A percentile compares a stretch with the other conserved stretches of the same genome.
Conservation (phyloP, 2,888 invertebrate species). For the Acleris laterana region DNA sequence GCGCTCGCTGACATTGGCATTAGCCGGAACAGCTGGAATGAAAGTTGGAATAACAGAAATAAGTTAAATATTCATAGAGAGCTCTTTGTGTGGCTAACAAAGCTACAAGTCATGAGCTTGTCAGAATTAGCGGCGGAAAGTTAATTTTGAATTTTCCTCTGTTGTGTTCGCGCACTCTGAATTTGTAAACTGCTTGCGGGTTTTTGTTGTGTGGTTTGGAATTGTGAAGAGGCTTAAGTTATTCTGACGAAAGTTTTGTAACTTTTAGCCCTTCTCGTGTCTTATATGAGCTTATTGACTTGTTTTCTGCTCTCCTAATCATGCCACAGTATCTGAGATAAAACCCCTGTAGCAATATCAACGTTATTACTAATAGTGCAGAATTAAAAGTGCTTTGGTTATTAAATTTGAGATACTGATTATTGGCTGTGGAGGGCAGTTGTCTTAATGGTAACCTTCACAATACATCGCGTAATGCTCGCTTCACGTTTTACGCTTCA, state of each 20-base stretch:
- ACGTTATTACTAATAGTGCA: too few relatives aligned
- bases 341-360: too few relatives aligned
- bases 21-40: constrained; percentile 43
- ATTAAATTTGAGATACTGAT: too few relatives aligned
- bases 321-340: too few relatives aligned
- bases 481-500: too few relatives aligned
- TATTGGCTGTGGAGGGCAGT: too few relatives aligned
- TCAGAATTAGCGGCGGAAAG: constrained; percentile 22
- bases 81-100: constrained; percentile 41
- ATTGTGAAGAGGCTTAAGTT: neutral
- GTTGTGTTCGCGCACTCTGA: constrained; percentile 7
- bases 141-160: constrained; percentile 25
- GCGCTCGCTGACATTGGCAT: constrained; percentile 52
- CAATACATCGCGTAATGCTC: too few relatives aligned
- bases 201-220: constrained; percentile 3
- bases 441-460: too few relatives aligned
- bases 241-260: neutral
- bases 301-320: too few relatives aligned
- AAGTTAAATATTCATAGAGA: constrained; percentile 44
- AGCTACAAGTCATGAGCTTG: constrained; percentile 26
- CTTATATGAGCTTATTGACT: too few relatives aligned
- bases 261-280: neutral
- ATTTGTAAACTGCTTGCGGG: constrained; percentile 16
- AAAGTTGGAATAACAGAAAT: constrained; percentile 45
- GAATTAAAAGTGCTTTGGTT: too few relatives aligned